Evolutionary conservation across 1,140 invertebrate genomes (phyloP), one percentile per base, ranked within the genome.

Genomic region (Marisa cornuarietis): DNA sequence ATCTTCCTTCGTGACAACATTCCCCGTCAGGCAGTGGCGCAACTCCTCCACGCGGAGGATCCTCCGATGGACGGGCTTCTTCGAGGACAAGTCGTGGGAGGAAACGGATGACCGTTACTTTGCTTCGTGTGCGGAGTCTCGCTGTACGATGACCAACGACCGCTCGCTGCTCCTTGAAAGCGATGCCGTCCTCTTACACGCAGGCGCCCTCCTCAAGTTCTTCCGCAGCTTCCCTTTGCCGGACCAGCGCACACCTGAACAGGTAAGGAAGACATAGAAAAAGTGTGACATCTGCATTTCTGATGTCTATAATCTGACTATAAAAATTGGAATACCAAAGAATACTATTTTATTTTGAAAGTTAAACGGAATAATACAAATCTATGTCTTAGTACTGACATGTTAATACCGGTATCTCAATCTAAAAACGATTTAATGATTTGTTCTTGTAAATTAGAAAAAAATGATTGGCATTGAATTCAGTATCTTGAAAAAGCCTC

Each of bases 121-220:
- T 51, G 52, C 83, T 2, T 63, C 83, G 0, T 87, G 86, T 71
- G 83, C 81, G 14, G 85, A 87, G 18, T 82, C 76, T 51, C 62
- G 79, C 14, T 87, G 87, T 76, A 81, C 66, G 8, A 69, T 90
- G 42, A 90, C 88, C n/a, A 81, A 79, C 52, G 83, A 90, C 80
- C 81, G 84, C 68, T 52, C 58, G 5, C 65, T 83, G 69, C 73
- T 85, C 0, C 79, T 69, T 4, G 58, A 83, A 20, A 87, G 85
- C 20, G 88, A 89, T 75, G 88, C 84, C 6, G 80, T 89, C 6
- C 52, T 88, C 9, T 88, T 88, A 62, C 85, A 89, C 71, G 80
- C 84, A 13, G 76, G 79, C 0, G 85, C 87, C 66, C 20, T 84
- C 51, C 84, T 73, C 81, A 85, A 80, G 42, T 82, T 79, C 52